phyloP scores from a whole-genome alignment of 2,113 vertebrate species.

The Brienomyrus longianalis region DNA sequence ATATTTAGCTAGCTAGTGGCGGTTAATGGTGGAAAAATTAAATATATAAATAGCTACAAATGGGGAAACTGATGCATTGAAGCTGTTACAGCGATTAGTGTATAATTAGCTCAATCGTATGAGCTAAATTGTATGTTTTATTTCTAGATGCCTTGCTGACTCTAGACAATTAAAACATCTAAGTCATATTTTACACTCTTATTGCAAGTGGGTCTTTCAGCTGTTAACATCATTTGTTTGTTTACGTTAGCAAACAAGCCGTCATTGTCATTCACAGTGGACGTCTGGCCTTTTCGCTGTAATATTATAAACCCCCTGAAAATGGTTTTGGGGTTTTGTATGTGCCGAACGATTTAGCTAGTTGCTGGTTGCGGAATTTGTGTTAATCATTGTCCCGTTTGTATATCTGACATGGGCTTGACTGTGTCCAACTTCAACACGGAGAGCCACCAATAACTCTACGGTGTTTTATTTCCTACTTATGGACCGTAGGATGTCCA shows the following conservation, averaged over 20 bases:
- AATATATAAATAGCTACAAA: conserved; percentile 26
- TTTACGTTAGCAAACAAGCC: conserved; percentile 7
- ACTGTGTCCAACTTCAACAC: background rate
- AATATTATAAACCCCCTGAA: background rate
- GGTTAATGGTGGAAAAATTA: conserved; percentile 26
- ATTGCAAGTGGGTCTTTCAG: background rate
- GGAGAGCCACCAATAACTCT: background rate
- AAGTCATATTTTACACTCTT: background rate
- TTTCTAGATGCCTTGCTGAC: background rate
- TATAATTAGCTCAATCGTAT: background rate
- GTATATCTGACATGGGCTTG: background rate
- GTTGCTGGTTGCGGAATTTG: background rate
- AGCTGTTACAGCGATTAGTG: conserved; percentile 4
- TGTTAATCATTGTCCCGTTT: background rate
- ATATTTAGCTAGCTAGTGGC: background rate
- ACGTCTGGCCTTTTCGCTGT: background rate
- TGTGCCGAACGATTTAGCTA: background rate
- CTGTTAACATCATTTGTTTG: conserved; percentile 1
- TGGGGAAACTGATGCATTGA: background rate
- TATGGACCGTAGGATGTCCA: background rate
- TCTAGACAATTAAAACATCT: background rate
- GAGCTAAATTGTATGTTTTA: background rate
- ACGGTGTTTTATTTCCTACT: background rate
- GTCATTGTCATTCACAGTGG: background rate
- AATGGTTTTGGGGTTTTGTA: background rate